These are phyloP conservation scores for Dryobates pubescens DNA, from an alignment of 2,797 vertebrate genomes.

Conservation along the genomic window DNA sequence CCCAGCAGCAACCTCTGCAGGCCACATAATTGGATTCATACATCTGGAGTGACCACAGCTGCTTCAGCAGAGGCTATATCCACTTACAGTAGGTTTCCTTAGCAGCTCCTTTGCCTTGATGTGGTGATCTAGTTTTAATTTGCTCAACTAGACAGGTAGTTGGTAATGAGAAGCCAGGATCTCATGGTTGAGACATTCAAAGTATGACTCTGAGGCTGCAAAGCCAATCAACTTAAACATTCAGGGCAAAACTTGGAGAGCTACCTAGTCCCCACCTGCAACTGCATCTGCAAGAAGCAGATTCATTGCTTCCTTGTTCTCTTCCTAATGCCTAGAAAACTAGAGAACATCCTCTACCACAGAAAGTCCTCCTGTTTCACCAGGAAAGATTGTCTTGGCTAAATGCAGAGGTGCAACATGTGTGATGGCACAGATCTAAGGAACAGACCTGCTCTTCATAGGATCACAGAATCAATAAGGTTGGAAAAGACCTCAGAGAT, in stretches of 20 bases:
- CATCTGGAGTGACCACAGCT: not conserved
- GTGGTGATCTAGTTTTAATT: not conserved
- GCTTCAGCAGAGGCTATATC: not conserved
- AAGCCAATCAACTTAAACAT: not conserved
- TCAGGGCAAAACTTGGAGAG: not conserved
- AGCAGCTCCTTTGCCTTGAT: not conserved
- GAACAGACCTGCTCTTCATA: not conserved
- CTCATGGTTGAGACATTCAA: not conserved
- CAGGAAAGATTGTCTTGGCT: not conserved
- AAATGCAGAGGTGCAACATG: not conserved
- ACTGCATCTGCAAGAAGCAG: not conserved
- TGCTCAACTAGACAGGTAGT: not conserved
- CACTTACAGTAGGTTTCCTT: not conserved
- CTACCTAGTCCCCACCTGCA: not conserved
- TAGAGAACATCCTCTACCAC: not conserved
- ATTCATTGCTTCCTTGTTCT: not conserved
- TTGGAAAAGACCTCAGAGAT: too few relatives aligned
- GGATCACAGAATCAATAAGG: too few relatives aligned
- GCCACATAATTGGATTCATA: not conserved
- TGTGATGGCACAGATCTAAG: not conserved
- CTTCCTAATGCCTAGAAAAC: not conserved
- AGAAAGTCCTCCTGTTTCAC: not conserved
- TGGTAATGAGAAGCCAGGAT: not conserved
- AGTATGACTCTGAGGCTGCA: not conserved
- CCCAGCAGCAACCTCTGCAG: not conserved